phyloP scores from a whole-genome alignment of 2,888 invertebrate species.

The Plebejus anna region DNA sequence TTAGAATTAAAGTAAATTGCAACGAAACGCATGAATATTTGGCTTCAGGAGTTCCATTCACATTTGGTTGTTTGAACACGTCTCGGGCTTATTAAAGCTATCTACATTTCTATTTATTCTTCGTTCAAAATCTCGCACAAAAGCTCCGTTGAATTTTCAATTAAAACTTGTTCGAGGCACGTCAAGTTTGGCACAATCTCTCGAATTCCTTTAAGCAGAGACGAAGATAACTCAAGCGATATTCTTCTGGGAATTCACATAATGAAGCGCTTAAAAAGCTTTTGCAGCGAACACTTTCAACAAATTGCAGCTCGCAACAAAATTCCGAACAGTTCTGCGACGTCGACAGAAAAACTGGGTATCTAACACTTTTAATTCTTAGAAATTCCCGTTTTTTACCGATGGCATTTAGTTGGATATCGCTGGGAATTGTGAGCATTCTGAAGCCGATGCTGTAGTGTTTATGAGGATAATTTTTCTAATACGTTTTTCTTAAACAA shows the following conservation, averaged over 20 bases:
- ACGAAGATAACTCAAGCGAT: slow-evolving; percentile 27
- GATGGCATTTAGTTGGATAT: slow-evolving; percentile 13
- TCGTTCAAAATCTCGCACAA: not conserved
- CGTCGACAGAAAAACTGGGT: slow-evolving; percentile 30
- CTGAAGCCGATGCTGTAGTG: not conserved
- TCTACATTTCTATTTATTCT: slow-evolving; percentile 4
- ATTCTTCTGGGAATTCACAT: slow-evolving; percentile 32
- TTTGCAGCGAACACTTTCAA: slow-evolving; percentile 38
- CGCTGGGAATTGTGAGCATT: not conserved
- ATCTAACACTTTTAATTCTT: slow-evolving; percentile 33
- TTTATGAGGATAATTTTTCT: not conserved
- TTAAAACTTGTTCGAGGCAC: slow-evolving; percentile 8
- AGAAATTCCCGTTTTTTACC: slow-evolving; percentile 29
- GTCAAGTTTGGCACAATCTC: not conserved
- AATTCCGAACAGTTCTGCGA: slow-evolving; percentile 36
- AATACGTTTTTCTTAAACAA: too few species aligned
- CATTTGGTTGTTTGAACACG: not conserved
- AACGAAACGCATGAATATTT: too few species aligned
- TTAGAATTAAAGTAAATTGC: not conserved
- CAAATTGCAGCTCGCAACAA: slow-evolving; percentile 37
- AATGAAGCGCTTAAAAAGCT: slow-evolving; percentile 36
- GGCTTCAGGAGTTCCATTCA: too few species aligned
- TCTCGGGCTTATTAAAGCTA: not conserved
- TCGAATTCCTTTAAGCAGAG: slow-evolving; percentile 15
- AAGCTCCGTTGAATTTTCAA: slow-evolving; percentile 1